Evolutionary conservation across 2,888 invertebrate genomes (phyloP), one percentile per base, ranked within the genome.

Genomic region (Cremastinae sp.): DNA sequence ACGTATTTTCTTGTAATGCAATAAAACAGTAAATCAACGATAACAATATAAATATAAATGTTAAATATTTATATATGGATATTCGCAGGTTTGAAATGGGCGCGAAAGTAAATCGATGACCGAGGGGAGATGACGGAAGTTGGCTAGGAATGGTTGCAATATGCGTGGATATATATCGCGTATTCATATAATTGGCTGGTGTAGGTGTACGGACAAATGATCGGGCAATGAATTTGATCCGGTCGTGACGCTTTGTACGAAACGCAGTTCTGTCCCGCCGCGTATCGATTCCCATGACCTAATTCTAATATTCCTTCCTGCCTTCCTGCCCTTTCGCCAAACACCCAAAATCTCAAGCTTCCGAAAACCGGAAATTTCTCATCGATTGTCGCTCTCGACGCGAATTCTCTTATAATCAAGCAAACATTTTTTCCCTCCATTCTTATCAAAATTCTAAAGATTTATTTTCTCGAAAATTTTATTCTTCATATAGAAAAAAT

Each of bases 231-330:
- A 75, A 75, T 72, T 59, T 62, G 45, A 58, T 56, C 51, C 53
- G 66, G 51, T 36, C 16, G 41, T 36, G 59, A 69, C 49, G 58
- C 58, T 41, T 68, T 38, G 64, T 68, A 75, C 68, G 58, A 68
- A 74, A 28, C 68, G 61, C 53, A 10, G 62, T 64, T 58, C 51
- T 72, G 72, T 68, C 72, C 58, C 75, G 72, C 56, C 66, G 41
- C 64, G 51, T 75, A 75, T 75, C 75, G 75, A 75, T 75, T 75
- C 72, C 72, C 75, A 68, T 75, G 75, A 75, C 75, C 75, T 68
- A 75, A 71, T 75, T 74, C 56, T 43, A 8, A 53, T 49, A 47
- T 56, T 68, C 53, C 53, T 45, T 34, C 43, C 9, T n/a, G 16
- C 51, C 36, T 34, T 56, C 36, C 45, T 41, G 47, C 59, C 14